phyloP scores from a whole-genome alignment of 2,797 vertebrate genomes.

The Siniperca scherzeri region DNA sequence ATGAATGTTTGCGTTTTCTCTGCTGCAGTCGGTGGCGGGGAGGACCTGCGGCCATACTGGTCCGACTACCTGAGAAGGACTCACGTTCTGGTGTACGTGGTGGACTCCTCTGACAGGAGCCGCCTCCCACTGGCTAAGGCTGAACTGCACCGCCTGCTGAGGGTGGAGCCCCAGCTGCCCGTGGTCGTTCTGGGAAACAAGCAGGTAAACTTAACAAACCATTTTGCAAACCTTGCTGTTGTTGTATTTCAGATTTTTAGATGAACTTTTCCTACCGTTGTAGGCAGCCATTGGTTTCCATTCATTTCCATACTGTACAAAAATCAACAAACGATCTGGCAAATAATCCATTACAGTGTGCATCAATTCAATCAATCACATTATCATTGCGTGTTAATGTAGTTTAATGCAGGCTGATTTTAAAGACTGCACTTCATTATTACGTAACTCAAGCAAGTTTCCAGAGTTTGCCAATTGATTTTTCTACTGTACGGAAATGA shows the following conservation, averaged over 20 bases:
- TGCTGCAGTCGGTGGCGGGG: conserved; percentile 89
- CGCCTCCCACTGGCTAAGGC: conserved; percentile 88
- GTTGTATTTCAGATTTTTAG: background rate
- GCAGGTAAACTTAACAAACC: conserved; percentile 64
- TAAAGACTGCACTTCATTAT: background rate
- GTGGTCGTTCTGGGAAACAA: conserved; percentile 90
- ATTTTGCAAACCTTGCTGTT: background rate
- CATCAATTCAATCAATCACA: background rate
- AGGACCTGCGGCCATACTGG: conserved; percentile 93
- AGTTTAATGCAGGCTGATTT: background rate
- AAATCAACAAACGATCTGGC: background rate
- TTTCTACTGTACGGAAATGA: background rate
- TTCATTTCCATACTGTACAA: background rate
- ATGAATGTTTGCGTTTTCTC: background rate
- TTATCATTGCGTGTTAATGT: background rate
- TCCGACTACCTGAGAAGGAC: conserved; percentile 90
- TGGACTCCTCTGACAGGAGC: conserved; percentile 89
- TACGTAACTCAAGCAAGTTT: background rate
- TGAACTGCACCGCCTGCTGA: conserved; percentile 90
- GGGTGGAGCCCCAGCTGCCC: conserved; percentile 85
- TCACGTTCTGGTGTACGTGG: conserved; percentile 92
- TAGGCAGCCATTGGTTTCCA: background rate
- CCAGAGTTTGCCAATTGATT: background rate
- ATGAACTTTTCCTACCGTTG: background rate
- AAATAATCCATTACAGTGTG: background rate